Percentiles rank a stretch among this genome's conserved stretches.
Evolutionary conservation across 2,113 vertebrate genomes (phyloP).

Genomic region (Stegostoma tigrinum): DNA sequence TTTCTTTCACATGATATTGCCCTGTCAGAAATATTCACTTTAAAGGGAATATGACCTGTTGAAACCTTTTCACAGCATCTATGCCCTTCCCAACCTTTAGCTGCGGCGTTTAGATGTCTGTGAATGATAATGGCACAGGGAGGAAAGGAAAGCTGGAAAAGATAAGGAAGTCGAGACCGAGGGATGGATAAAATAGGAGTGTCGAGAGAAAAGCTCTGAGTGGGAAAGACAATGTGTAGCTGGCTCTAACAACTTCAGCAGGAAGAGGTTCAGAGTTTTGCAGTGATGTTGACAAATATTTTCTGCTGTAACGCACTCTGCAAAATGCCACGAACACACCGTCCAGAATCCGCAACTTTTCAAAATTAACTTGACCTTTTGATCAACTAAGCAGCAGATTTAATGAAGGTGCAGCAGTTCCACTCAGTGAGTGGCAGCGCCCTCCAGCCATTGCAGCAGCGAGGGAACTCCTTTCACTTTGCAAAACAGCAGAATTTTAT

Average conservation of each 20-base stretch:
- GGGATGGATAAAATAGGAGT: neutral
- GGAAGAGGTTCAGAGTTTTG: neutral
- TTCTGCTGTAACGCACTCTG: neutral
- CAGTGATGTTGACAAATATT: neutral
- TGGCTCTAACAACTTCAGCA: neutral
- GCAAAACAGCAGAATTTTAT: neutral
- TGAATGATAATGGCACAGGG: neutral
- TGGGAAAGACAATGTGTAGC: neutral
- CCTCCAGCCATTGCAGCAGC: slow-evolving; percentile 18
- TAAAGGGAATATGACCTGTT: neutral
- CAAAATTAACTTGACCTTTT: neutral
- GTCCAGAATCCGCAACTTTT: neutral
- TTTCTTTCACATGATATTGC: neutral
- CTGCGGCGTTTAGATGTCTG: neutral
- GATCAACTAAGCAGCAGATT: neutral
- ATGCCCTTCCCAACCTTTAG: neutral
- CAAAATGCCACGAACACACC: neutral
- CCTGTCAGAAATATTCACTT: neutral
- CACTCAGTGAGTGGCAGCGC: slow-evolving; percentile 23
- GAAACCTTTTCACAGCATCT: too few species aligned
- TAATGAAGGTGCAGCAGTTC: neutral
- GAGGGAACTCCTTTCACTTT: neutral
- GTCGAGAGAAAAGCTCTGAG: neutral
- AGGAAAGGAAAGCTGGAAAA: neutral
- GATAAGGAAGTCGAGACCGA: neutral